Conservation (phyloP, 2,888 invertebrate species). For the Thalpophila matura region DNA sequence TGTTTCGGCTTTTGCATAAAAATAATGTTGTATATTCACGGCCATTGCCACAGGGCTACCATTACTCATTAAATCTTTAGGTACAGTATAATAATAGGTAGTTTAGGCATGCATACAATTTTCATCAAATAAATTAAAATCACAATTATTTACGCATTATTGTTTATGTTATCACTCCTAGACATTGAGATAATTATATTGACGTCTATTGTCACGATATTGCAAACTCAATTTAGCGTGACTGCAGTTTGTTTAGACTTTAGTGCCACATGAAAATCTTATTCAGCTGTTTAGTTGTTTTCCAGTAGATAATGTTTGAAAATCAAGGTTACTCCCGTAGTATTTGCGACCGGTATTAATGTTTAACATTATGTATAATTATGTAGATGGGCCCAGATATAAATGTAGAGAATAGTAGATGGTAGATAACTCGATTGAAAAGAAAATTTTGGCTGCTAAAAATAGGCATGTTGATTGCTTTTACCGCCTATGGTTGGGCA, state of each 20-base stretch:
- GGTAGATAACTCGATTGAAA: background rate
- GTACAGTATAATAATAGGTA: too few species aligned
- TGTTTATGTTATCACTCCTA: conserved; percentile 42
- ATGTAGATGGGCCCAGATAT: too few species aligned
- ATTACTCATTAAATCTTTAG: too few species aligned
- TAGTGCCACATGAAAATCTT: conserved; percentile 4
- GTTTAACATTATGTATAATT: conserved; percentile 2
- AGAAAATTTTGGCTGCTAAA: too few species aligned
- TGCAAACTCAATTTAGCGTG: conserved; percentile 66
- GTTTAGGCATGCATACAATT: background rate
- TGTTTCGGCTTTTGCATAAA: too few species aligned
- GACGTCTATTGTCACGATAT: conserved; percentile 69
- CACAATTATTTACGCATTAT: conserved; percentile 10
- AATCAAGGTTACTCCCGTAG: background rate
- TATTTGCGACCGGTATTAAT: conserved; percentile 5
- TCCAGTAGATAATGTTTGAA: conserved; percentile 13
- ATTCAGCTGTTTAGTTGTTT: conserved; percentile 5
- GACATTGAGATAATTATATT: conserved; percentile 51
- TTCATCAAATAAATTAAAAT: conserved; percentile 10
- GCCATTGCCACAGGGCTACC: too few species aligned
- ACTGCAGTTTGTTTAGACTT: conserved; percentile 56
- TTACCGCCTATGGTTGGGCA: too few species aligned
- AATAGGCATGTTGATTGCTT: too few species aligned
- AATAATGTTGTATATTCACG: too few species aligned
- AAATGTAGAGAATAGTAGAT: background rate